Evolutionary conservation across 2,888 invertebrate genomes (phyloP), one percentile per base, ranked within the genome.

Genomic region (Dyspetes luteomarginatus): DNA sequence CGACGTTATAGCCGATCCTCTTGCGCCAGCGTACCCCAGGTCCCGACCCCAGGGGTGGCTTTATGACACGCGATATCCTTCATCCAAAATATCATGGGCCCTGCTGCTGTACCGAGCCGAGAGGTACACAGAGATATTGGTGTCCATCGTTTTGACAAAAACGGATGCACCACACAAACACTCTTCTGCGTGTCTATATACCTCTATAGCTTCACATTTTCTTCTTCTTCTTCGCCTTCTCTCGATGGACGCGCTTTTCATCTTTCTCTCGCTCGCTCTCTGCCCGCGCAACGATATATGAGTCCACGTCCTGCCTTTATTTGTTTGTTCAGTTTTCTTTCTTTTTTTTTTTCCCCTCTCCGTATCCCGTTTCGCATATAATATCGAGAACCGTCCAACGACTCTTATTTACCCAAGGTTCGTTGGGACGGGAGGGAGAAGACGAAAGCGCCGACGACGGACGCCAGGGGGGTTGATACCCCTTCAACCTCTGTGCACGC

Each of bases 31-130:
- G n/a, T n/a, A 28, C 30, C 65, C 69, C 69, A 26, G 64, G 72
- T 64, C 64, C 52, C 72, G 60, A 77, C 69, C 75, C 58, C 62
- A 65, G 71, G 48, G 75, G 71, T 71, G 64, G 87, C 89, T 90
- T 90, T 90, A 89, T 89, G 90, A 88, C 86, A 90, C 86, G 85
- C 85, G 89, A 90, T 91, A 90, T 89, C 86, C 89, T 88, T 90
- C 86, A 88, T 88, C 84, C 86, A 84, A 90, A 89, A 89, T 89
- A 88, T 87, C 86, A 88, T 85, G 83, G 83, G 67, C 65, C 84
- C 83, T 83, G 82, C 83, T 41, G 62, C 60, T 78, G 50, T 58
- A 58, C 58, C 58, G 45, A 43, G 76, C 62, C 48, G 15, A 60
- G 52, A 36, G 56, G 72, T 7, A 17, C 19, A 78, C 72, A 78